Base-by-base conservation (phyloP, 2,888 invertebrate species). In the Spilosoma lubricipeda region DNA sequence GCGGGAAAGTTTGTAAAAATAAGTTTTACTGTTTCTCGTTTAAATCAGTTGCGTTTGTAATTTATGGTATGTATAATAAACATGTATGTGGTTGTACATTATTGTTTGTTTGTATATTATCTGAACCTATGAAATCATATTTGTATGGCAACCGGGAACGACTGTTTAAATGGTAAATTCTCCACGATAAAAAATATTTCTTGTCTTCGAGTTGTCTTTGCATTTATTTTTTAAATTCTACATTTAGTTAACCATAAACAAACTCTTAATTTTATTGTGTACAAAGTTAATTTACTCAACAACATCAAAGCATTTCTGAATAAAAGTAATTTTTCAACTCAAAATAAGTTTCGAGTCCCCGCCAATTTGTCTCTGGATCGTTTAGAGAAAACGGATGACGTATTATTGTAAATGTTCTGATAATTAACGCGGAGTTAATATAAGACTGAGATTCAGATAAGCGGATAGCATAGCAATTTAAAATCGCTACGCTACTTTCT, bases 311-410 rank as follows among this genome's bases (percentile, higher is more conserved):
- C 33, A 13, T 20, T 23, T 23, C 36, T 36, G 52, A 56, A 56
- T n/a, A 69, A 70, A 59, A 59, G 27, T 36, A 70, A 63, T 63
- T 63, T 42, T 59, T 70, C 42, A 64, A 23, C 18, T 64, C 1
- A 7, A 64, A 71, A 23, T 23, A 13, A 48, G 20, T 30, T 23
- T 45, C 8, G 3, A 64, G 27, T 5, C 42, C 45, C 45, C 39
- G n/a, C 65, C 69, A 73, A 76, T 76, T 76, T 73, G 76, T 76
- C 72, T 63, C 42, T 67, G 30, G 63, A 39, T 42, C 69, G 69
- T 72, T 75, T 75, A 75, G 27, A 64, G 66, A 65, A 18, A 72
- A 75, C 72, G 27, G 70, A 76, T 76, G 76, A 64, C n/a, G 30
- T 64, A 73, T 72, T 70, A 70, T 70, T 70, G 70, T 67, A 70